These are phyloP conservation scores for Laticauda colubrina DNA, from an alignment of 2,113 vertebrate species.

Conservation along the genomic window DNA sequence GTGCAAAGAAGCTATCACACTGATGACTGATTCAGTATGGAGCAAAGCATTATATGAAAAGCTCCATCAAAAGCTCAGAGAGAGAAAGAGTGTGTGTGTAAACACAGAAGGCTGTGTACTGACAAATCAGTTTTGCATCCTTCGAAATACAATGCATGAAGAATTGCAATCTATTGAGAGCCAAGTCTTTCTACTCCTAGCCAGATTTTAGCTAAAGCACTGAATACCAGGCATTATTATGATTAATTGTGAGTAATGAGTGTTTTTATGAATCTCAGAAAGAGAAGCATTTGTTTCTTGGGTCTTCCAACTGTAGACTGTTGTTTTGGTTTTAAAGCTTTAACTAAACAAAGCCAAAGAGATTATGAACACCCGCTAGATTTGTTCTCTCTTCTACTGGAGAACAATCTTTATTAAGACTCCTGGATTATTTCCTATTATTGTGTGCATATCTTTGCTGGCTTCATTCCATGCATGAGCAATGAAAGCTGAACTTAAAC, in stretches of 20 bases:
- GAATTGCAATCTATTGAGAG: slow-evolving; percentile 62
- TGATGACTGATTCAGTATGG: background rate
- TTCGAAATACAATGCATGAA: slow-evolving; percentile 55
- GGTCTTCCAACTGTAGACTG: slow-evolving; percentile 58
- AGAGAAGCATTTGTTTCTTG: slow-evolving; percentile 71
- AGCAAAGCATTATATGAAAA: slow-evolving; percentile 27
- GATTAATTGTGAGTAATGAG: slow-evolving; percentile 80
- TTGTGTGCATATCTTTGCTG: background rate
- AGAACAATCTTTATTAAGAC: slow-evolving; percentile 32
- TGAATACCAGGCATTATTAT: slow-evolving; percentile 74
- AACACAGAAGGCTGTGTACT: slow-evolving; percentile 51
- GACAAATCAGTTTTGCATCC: slow-evolving; percentile 59
- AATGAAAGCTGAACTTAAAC: slow-evolving; percentile 2
- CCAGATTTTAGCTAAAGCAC: slow-evolving; percentile 62
- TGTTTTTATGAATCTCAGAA: slow-evolving; percentile 74
- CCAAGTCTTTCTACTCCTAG: slow-evolving; percentile 58
- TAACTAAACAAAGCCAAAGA: slow-evolving; percentile 49
- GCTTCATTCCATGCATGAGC: slow-evolving; percentile 7
- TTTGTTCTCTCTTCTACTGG: slow-evolving; percentile 54
- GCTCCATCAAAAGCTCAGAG: slow-evolving; percentile 8
- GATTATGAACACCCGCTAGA: slow-evolving; percentile 54
- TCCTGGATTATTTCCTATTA: slow-evolving; percentile 30
- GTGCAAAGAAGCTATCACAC: background rate
- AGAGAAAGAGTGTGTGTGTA: background rate
- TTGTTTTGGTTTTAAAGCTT: slow-evolving; percentile 68